Percentiles rank a stretch among this genome's conserved stretches.
These are phyloP conservation scores for Amphiura filiformis DNA, from an alignment of 35 echinoderm and acorn worm species.

Conservation along the genomic window DNA sequence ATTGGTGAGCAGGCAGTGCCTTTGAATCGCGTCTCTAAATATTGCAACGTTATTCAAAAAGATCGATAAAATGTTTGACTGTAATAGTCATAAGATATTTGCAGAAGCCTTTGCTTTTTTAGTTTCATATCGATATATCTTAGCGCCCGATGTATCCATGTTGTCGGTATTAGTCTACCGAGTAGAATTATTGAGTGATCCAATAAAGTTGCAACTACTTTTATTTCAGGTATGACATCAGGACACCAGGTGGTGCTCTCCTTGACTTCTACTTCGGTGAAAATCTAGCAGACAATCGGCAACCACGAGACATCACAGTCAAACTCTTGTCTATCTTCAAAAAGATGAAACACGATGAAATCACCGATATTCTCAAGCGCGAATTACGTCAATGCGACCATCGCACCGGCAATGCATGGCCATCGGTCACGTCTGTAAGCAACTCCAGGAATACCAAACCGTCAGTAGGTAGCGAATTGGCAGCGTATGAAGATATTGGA, in stretches of 20 bases:
- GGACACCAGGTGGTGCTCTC: neutral
- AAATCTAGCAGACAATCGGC: neutral
- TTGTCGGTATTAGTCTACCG: no score
- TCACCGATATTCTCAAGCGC: neutral
- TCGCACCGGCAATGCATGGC: no score
- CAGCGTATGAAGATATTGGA: no score
- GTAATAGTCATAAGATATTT: neutral
- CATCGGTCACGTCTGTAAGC: no score
- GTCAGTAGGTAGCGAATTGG: no score
- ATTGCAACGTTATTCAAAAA: neutral
- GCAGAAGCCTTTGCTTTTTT: neutral
- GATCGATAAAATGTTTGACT: neutral
- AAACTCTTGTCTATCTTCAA: neutral
- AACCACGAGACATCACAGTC: neutral
- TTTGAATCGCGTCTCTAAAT: neutral
- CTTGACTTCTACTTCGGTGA: neutral
- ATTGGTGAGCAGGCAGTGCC: no score
- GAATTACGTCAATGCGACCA: neutral
- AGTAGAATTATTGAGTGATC: no score
- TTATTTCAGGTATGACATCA: neutral
- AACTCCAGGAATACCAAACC: no score
- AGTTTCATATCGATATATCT: neutral
- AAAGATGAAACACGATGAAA: neutral
- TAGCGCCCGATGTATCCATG: neutral
- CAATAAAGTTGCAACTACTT: neutral